Conservation (phyloP, 2,113 vertebrate genomes). For the Helogale parvula region DNA sequence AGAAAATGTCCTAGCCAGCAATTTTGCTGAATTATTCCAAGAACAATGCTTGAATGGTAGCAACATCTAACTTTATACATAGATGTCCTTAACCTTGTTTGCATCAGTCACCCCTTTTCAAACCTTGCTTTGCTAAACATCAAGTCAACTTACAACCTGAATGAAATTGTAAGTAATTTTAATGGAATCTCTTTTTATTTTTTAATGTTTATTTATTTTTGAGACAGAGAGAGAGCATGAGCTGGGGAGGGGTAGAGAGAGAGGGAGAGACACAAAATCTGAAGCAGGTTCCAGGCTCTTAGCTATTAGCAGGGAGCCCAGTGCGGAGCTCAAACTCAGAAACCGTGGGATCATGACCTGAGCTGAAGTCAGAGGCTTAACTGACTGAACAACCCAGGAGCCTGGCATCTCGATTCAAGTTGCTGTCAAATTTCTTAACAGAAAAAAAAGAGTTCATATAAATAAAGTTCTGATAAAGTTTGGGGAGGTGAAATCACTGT, state of each 20-base stretch:
- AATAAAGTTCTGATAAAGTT: not conserved
- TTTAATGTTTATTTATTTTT: no score
- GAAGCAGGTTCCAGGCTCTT: no score
- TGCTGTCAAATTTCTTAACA: not conserved
- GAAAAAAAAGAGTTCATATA: not conserved
- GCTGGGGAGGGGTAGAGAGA: no score
- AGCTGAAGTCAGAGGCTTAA: no score
- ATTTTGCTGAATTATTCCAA: not conserved
- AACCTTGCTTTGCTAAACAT: slow-evolving; percentile 35
- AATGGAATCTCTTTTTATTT: not conserved
- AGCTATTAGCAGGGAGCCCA: no score
- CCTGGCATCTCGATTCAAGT: not conserved
- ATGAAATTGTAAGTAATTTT: slow-evolving; percentile 29
- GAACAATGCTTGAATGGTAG: not conserved
- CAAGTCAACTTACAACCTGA: not conserved
- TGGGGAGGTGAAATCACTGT: not conserved
- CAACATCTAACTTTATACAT: no score
- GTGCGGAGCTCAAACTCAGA: no score
- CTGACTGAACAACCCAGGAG: no score
- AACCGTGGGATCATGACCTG: no score
- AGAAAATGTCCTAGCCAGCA: not conserved
- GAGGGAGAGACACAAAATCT: no score
- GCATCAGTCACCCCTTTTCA: not conserved
- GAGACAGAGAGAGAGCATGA: no score
- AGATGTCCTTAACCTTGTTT: not conserved